Evolutionary conservation across 2,888 invertebrate genomes (phyloP).

Genomic region (Hyposoter dolosus): DNA sequence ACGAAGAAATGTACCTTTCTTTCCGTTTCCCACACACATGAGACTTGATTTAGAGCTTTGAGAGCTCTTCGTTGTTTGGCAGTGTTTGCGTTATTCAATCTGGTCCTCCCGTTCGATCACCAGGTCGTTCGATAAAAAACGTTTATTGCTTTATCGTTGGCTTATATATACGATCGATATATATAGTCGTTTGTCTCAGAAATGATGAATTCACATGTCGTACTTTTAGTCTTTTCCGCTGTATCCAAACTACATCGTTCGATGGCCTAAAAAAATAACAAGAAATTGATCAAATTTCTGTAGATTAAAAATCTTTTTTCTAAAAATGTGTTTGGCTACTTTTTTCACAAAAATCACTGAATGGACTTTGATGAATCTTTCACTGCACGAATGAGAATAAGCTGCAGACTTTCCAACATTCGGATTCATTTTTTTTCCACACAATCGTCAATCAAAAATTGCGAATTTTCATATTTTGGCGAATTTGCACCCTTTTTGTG

Average conservation of each 20-base stretch:
- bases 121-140: conserved; percentile 31
- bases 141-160: conserved; percentile 10
- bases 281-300: not conserved
- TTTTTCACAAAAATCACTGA: too few relatives aligned
- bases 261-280: conserved; percentile 60
- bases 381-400: too few relatives aligned
- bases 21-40: conserved; percentile 69
- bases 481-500: too few relatives aligned
- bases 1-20: conserved; percentile 38
- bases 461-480: too few relatives aligned
- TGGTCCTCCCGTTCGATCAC: conserved; percentile 7
- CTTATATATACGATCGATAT: conserved; percentile 10
- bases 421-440: too few relatives aligned
- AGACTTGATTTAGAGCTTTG: conserved; percentile 50
- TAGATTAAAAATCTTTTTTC: not conserved
- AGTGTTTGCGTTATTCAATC: conserved; percentile 36
- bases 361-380: not conserved
- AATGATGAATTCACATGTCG: conserved; percentile 46
- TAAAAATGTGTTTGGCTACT: not conserved
- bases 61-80: conserved; percentile 33
- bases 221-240: conserved; percentile 66
- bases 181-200: conserved; percentile 32
- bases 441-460: too few relatives aligned
- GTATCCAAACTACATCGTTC: conserved; percentile 74
- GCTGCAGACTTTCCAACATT: too few relatives aligned